phyloP scores from a whole-genome alignment of 2,888 invertebrate species.

The Micoletzkya japonica region DNA sequence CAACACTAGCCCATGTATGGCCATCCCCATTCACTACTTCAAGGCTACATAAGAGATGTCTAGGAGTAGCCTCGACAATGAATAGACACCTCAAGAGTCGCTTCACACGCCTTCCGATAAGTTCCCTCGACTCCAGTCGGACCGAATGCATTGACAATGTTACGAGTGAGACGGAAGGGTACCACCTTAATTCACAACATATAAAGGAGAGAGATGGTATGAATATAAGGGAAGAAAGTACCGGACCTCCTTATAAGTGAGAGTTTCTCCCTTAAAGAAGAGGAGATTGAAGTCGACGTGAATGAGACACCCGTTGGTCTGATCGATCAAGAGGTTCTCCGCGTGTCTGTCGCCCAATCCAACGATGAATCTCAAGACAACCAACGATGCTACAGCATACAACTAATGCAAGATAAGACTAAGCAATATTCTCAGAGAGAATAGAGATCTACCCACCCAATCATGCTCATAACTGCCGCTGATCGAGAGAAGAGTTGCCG shows the following conservation, averaged over 20 bases:
- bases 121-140: conserved; percentile 86
- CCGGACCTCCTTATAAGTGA: conserved; percentile 51
- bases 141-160: conserved; percentile 91
- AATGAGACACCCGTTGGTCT: conserved; percentile 86
- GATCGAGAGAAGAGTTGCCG: conserved; percentile 86
- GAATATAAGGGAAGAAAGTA: background rate
- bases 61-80: too few species aligned
- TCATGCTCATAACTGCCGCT: conserved; percentile 87
- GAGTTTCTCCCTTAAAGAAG: conserved; percentile 76
- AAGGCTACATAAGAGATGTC: too few species aligned
- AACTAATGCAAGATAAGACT: background rate
- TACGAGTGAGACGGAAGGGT: conserved; percentile 89
- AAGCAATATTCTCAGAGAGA: background rate
- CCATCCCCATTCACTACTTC: background rate
- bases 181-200: conserved; percentile 50
- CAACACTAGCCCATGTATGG: too few species aligned
- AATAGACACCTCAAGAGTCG: conserved; percentile 36
- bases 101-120: conserved; percentile 49
- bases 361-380: conserved; percentile 3
- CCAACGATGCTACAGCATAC: background rate
- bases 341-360: conserved; percentile 53
- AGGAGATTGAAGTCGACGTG: conserved; percentile 98
- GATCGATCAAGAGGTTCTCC: conserved; percentile 79
- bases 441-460: conserved; percentile 55
- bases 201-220: background rate